Conservation (phyloP, 2,797 vertebrate genomes). For the Hippopotamyrus pictus region DNA sequence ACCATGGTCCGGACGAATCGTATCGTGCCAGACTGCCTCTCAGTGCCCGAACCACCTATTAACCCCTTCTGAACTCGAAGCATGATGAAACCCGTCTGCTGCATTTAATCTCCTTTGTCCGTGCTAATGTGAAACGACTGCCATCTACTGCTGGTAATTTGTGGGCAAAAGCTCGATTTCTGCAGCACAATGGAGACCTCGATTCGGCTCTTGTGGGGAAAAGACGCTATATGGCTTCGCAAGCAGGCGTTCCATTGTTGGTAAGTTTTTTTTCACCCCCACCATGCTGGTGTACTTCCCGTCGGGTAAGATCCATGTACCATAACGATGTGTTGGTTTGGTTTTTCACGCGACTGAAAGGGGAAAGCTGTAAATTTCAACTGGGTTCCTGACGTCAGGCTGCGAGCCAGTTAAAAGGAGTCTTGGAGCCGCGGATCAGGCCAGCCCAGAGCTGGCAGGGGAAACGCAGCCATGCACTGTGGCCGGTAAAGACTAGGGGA, state of each 20-base stretch:
- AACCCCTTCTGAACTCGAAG: slow-evolving; percentile 41
- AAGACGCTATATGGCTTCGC: not conserved
- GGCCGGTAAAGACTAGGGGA: not conserved
- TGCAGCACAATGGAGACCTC: not conserved
- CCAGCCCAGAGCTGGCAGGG: not conserved
- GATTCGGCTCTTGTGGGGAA: no score
- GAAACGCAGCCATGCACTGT: not conserved
- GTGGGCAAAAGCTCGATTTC: not conserved
- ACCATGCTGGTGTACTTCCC: not conserved
- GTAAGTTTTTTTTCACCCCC: not conserved
- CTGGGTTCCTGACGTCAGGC: not conserved
- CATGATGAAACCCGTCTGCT: slow-evolving; percentile 44
- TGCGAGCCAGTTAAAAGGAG: not conserved
- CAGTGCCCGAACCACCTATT: slow-evolving; percentile 19
- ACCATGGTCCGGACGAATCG: not conserved
- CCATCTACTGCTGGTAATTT: slow-evolving; percentile 53
- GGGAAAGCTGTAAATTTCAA: not conserved
- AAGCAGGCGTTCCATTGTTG: not conserved
- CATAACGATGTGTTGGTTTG: not conserved
- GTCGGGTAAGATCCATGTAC: not conserved
- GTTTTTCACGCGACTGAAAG: not conserved
- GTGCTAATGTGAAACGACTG: slow-evolving; percentile 37
- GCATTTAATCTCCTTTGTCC: slow-evolving; percentile 44
- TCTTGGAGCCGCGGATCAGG: not conserved
- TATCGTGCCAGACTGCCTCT: not conserved